Evolutionary conservation across 2,888 invertebrate species (phyloP).

Genomic region (Parascotia fuliginaria): DNA sequence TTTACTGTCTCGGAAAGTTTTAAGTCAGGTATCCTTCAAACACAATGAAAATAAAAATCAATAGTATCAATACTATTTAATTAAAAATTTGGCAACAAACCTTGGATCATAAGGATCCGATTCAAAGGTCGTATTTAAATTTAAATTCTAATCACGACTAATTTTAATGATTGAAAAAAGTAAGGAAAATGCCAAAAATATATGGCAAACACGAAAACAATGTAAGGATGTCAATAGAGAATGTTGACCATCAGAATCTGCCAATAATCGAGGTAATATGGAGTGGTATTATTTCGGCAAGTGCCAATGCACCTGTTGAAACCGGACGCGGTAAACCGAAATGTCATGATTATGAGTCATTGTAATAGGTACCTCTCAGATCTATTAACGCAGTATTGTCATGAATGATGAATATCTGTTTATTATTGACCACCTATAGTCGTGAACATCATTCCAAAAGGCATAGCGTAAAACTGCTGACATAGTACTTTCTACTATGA

Average conservation of each 20-base stretch:
- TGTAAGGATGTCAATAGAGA: no score
- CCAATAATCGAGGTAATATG: neutral
- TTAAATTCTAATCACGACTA: constrained; percentile 30
- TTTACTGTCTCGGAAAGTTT: no score
- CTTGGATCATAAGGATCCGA: neutral
- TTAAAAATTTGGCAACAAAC: neutral
- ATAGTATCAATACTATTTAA: no score
- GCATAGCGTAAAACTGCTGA: no score
- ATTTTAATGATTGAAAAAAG: constrained; percentile 11
- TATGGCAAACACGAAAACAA: constrained; percentile 7
- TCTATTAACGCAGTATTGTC: neutral
- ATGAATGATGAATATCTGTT: no score
- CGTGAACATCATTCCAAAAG: no score
- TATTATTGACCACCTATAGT: no score
- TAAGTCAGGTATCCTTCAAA: no score
- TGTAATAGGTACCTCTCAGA: neutral
- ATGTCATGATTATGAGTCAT: neutral
- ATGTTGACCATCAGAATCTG: neutral
- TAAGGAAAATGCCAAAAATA: constrained; percentile 34
- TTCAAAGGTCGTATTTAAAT: constrained; percentile 11
- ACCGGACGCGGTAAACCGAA: neutral
- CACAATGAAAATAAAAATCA: no score
- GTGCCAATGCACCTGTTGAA: neutral
- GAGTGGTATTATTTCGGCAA: neutral
- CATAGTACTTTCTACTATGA: no score